Evolutionary conservation across 2,113 vertebrate genomes (phyloP).

Genomic region (Mustela lutreola): DNA sequence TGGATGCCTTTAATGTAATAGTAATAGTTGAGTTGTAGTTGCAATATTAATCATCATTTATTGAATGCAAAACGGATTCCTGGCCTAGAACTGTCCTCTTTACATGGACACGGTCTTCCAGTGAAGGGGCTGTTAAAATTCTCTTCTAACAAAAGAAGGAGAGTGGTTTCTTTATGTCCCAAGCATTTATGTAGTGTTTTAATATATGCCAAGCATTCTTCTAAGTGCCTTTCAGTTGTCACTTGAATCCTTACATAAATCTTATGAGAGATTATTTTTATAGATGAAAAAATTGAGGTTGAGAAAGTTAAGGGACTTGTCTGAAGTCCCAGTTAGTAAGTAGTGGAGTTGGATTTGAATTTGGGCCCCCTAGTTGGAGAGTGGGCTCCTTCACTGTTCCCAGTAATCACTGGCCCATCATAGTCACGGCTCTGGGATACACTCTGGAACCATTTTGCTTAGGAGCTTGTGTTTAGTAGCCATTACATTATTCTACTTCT

Average conservation of each 20-base stretch:
- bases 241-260: neutral
- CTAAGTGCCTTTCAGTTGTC: neutral
- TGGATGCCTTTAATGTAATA: neutral
- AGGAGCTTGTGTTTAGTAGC: neutral
- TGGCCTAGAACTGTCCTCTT: neutral
- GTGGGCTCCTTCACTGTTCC: neutral
- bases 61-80: neutral
- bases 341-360: neutral
- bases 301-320: neutral
- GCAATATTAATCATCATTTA: neutral
- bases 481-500: neutral
- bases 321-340: neutral
- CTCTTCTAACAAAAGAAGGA: neutral
- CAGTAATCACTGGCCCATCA: neutral
- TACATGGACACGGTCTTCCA: neutral
- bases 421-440: too few species aligned
- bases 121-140: neutral
- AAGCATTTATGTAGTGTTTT: neutral
- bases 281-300: neutral
- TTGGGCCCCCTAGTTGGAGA: neutral
- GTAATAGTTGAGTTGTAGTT: neutral
- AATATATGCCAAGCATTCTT: neutral
- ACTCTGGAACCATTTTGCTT: neutral
- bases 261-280: neutral
- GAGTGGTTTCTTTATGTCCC: neutral